Conservation (phyloP, 2,888 invertebrate species). For the Volucella inflata region DNA sequence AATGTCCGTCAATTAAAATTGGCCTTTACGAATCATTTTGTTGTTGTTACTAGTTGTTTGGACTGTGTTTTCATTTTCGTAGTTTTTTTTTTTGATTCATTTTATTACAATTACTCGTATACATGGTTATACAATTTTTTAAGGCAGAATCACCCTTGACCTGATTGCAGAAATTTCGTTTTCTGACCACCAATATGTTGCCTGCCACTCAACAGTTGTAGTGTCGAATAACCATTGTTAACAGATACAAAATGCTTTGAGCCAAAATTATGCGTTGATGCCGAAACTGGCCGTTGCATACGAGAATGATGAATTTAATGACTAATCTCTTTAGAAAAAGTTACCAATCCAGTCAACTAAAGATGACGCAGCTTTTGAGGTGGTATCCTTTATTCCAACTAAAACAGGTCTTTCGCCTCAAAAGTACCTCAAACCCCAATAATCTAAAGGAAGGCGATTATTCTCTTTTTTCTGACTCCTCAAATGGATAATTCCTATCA, state of each 20-base stretch:
- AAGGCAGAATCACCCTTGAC: slow-evolving; percentile 63
- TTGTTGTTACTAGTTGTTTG: slow-evolving; percentile 14
- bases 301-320: neutral
- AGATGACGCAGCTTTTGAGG: neutral
- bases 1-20: slow-evolving; percentile 67
- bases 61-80: slow-evolving; percentile 30
- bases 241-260: slow-evolving; percentile 10
- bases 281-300: too few relatives aligned
- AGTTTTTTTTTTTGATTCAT: slow-evolving; percentile 16
- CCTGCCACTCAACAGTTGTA: slow-evolving; percentile 35
- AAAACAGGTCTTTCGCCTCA: slow-evolving; percentile 24
- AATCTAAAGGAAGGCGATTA: slow-evolving; percentile 37
- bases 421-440: slow-evolving; percentile 14
- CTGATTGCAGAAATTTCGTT: slow-evolving; percentile 46
- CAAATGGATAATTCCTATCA: slow-evolving; percentile 40
- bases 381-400: neutral
- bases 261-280: neutral
- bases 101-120: neutral
- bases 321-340: neutral
- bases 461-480: neutral
- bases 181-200: slow-evolving; percentile 19
- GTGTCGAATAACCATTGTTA: slow-evolving; percentile 21
- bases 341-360: neutral
- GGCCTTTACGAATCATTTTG: slow-evolving; percentile 54
- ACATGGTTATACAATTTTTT: neutral